phyloP scores from a whole-genome alignment of 2,113 vertebrate species.

The Gasterosteus aculeatus region DNA sequence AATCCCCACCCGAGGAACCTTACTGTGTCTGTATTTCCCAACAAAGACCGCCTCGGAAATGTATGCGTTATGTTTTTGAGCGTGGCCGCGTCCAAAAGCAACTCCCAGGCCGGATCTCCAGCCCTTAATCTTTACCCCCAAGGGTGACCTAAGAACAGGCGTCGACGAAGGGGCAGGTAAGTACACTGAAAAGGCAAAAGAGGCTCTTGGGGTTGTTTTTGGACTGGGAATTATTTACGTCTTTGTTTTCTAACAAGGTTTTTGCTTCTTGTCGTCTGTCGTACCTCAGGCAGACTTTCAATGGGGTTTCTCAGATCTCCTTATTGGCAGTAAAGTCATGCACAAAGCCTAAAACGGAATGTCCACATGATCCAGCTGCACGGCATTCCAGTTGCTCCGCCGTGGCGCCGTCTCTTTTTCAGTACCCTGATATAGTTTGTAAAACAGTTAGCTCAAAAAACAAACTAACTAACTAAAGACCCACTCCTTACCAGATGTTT shows the following conservation, averaged over 20 bases:
- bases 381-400: background rate
- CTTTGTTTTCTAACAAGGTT: slow-evolving; percentile 34
- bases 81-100: slow-evolving; percentile 70
- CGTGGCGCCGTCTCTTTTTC: no score
- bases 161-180: slow-evolving; percentile 20
- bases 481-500: background rate
- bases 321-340: background rate
- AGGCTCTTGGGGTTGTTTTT: slow-evolving; percentile 64
- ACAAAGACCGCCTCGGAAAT: slow-evolving; percentile 76
- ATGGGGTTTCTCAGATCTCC: slow-evolving; percentile 48
- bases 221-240: slow-evolving; percentile 49
- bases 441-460: background rate
- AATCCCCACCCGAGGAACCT: slow-evolving; percentile 50
- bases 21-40: slow-evolving; percentile 83
- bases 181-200: background rate
- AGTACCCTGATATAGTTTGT: background rate
- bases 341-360: background rate
- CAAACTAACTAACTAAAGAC: no score
- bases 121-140: background rate
- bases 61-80: slow-evolving; percentile 69
- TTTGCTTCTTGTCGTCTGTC: slow-evolving; percentile 39
- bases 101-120: slow-evolving; percentile 31
- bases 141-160: background rate
- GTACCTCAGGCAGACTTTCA: slow-evolving; percentile 39
- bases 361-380: slow-evolving; percentile 34